A percentile compares a stretch with the other conserved stretches of the same genome.
phyloP scores from a whole-genome alignment of 1,140 invertebrate genomes.

The Catajapyx aquilonaris region DNA sequence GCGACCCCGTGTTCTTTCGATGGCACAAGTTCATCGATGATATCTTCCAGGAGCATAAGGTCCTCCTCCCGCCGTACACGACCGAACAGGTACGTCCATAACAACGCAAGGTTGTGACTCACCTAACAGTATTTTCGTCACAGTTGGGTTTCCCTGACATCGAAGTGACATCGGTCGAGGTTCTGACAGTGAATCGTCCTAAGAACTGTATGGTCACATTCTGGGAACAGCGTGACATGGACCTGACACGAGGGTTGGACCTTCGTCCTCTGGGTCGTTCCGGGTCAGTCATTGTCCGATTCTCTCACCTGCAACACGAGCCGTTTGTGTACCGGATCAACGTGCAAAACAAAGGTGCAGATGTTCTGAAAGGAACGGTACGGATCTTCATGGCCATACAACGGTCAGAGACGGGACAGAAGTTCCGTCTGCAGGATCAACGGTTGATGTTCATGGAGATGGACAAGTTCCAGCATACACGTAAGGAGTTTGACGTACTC shows the following conservation, averaged over 20 bases:
- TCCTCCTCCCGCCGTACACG: conserved; percentile 36
- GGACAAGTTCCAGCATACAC: conserved; percentile 42
- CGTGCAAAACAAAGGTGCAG: conserved; percentile 36
- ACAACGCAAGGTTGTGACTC: too few relatives aligned
- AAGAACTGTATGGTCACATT: conserved; percentile 29
- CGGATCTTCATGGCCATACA: conserved; percentile 52
- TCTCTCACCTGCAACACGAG: conserved; percentile 51
- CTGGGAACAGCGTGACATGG: conserved; percentile 51
- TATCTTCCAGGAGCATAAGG: conserved; percentile 54
- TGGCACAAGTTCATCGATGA: conserved; percentile 64
- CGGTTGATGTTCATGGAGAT: conserved; percentile 48
- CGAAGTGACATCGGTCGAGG: conserved; percentile 27
- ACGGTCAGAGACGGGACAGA: conserved; percentile 38
- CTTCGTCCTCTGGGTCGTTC: conserved; percentile 50
- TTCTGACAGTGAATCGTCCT: conserved; percentile 13
- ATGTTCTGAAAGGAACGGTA: conserved; percentile 36
- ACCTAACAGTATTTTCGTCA: too few relatives aligned
- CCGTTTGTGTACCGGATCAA: conserved; percentile 35
- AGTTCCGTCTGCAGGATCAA: conserved; percentile 38
- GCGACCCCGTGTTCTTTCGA: conserved; percentile 67
- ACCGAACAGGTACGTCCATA: conserved; percentile 28
- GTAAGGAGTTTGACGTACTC: conserved; percentile 22
- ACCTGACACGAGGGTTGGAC: conserved; percentile 50
- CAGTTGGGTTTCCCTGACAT: conserved; percentile 41
- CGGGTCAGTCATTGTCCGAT: conserved; percentile 39